Evolutionary conservation across 2,113 vertebrate genomes (phyloP), one percentile per base, ranked within the genome.

Genomic region (Xiphorhynchus elegans): DNA sequence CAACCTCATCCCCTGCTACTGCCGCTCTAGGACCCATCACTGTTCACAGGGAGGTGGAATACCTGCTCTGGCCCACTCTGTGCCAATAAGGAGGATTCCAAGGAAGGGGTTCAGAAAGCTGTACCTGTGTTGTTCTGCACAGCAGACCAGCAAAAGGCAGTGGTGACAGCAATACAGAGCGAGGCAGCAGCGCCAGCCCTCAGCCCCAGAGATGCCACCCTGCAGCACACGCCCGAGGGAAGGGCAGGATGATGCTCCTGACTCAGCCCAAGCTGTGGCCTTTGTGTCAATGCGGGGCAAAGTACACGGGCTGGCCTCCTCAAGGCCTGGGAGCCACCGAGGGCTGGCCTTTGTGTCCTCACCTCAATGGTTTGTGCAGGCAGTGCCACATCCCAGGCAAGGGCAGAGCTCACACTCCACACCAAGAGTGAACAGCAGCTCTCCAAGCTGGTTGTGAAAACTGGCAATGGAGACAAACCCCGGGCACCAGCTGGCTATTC

Each of bases 141-240:
- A 2, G 28, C 19, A 2, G 9, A 28, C 9, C 1, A 63, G 17
- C 47, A n/a, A 59, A 35, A 46, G 29, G 49, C 67, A 62, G 55
- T 0, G 1, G 52, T 6, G 58, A 69, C 53, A 69, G 55, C 17
- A 33, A 11, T 0, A 1, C 3, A 21, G 7, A 17, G 64, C n/a
- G 10, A 28, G 44, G 21, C 1, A 1, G 50, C 1, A 2, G 42
- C 1, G 1, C 5, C 55, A 69, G 46, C 3, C 14, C 52, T 17
- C 20, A 35, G 29, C 33, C 49, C 3, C 2, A 59, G 44, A 16
- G 13, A 63, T 29, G 84, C 75, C 17, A 20, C 11, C 39, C 55
- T 19, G n/a, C 1, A 2, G 24, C 50, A 56, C 78, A 68, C 74
- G 2, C 53, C 87, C 31, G 25, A 21, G 75, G 70, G 87, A 63